Evolutionary conservation across 2,888 invertebrate species (phyloP).

Genomic region (Perizoma flavofasciatum): DNA sequence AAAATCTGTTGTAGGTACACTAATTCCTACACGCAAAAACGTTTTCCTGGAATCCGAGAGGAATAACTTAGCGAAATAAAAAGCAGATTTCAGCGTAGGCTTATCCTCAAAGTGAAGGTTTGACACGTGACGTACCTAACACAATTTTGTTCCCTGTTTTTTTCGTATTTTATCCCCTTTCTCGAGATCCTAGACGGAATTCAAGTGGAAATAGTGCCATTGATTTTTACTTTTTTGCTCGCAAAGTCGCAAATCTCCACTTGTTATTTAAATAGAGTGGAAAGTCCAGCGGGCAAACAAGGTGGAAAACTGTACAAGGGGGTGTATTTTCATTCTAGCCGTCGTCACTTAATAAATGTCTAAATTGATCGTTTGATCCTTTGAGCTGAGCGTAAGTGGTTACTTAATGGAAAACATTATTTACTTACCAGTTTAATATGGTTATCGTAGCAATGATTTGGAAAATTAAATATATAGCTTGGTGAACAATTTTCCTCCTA

Average conservation of each 20-base stretch:
- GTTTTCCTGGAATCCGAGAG: constrained; percentile 17
- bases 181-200: constrained; percentile 20
- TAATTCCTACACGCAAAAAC: constrained; percentile 5
- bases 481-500: background rate
- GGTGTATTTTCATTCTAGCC: constrained; percentile 31
- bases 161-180: constrained; percentile 39
- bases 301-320: constrained; percentile 38
- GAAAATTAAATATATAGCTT: constrained; percentile 4
- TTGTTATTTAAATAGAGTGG: constrained; percentile 67
- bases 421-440: background rate
- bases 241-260: constrained; percentile 42
- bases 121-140: constrained; percentile 42
- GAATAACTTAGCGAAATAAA: constrained; percentile 32
- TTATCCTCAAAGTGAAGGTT: constrained; percentile 41
- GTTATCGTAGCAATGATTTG: background rate
- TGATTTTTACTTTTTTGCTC: constrained; percentile 48
- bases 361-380: constrained; percentile 30
- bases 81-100: constrained; percentile 40
- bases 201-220: constrained; percentile 25
- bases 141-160: constrained; percentile 39
- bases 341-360: constrained; percentile 34
- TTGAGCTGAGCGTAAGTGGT: constrained; percentile 16
- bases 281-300: constrained; percentile 48
- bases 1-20: too few relatives aligned
- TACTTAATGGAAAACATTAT: constrained; percentile 1